These are phyloP conservation scores for Drosophila kikkawai DNA, from an alignment of 1,140 invertebrate species.

Conservation along the genomic window DNA sequence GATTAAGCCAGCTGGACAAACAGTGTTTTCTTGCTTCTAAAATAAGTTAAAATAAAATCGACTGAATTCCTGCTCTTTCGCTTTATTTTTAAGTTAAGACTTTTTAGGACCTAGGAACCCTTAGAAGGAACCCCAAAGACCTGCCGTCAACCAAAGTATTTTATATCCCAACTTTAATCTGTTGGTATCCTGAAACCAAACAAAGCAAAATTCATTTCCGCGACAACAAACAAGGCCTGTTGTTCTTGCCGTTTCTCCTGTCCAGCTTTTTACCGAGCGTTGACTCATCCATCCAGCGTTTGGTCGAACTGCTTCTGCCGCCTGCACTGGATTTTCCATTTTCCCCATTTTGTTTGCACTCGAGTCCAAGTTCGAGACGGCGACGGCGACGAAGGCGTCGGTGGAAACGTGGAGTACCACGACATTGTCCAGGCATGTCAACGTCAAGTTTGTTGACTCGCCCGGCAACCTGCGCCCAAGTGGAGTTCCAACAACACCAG, in stretches of 20 bases:
- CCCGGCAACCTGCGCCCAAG: conserved; percentile 66
- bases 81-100: not conserved
- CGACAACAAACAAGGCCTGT: conserved; percentile 44
- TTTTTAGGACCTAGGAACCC: not conserved
- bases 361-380: conserved; percentile 27
- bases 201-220: conserved; percentile 46
- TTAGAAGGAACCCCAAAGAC: not conserved
- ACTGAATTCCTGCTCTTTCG: not conserved
- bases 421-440: conserved; percentile 59
- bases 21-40: not conserved
- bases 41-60: not conserved
- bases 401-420: conserved; percentile 40
- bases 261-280: conserved; percentile 40
- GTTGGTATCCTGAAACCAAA: conserved; percentile 14
- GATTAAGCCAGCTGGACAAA: conserved; percentile 17
- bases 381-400: conserved; percentile 23
- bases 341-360: conserved; percentile 52
- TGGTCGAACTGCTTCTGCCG: conserved; percentile 34
- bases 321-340: conserved; percentile 52
- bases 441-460: conserved; percentile 81
- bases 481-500: conserved; percentile 53
- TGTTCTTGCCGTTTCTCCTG: conserved; percentile 21
- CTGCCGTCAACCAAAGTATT: conserved; percentile 4
- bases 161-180: conserved; percentile 24
- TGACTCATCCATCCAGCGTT: conserved; percentile 47